These are phyloP conservation scores for Dyspetes luteomarginatus DNA, from an alignment of 2,888 invertebrate species.

Conservation along the genomic window DNA sequence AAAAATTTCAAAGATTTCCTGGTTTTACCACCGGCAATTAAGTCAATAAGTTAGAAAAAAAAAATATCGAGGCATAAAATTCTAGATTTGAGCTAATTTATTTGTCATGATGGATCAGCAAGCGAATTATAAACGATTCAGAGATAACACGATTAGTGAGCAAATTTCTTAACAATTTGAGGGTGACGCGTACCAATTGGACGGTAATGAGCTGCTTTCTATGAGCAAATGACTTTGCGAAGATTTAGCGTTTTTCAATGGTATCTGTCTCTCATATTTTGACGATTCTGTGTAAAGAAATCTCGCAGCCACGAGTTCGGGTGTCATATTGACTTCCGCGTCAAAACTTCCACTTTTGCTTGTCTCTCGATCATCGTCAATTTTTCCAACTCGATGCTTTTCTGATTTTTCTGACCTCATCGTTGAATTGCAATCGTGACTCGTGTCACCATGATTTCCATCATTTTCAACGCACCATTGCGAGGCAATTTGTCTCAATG, in stretches of 20 bases:
- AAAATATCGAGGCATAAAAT: too few relatives aligned
- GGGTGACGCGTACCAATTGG: conserved; percentile 44
- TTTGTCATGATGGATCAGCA: not conserved
- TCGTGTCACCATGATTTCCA: conserved; percentile 68
- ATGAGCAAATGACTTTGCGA: conserved; percentile 44
- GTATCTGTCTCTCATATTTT: conserved; percentile 32
- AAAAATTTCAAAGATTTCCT: conserved; percentile 36
- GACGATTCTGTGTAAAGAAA: conserved; percentile 58
- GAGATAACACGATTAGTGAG: not conserved
- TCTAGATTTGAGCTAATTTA: not conserved
- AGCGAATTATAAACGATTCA: not conserved
- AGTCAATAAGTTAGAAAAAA: too few relatives aligned
- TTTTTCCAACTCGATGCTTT: not conserved
- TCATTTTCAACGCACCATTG: conserved; percentile 77
- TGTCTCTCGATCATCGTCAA: not conserved
- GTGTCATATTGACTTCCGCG: conserved; percentile 72
- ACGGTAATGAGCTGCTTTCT: conserved; percentile 57
- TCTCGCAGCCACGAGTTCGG: conserved; percentile 70
- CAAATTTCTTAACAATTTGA: conserved; percentile 1
- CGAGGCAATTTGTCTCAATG: conserved; percentile 80
- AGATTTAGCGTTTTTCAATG: conserved; percentile 1
- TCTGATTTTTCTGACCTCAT: conserved; percentile 8
- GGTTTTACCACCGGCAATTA: too few relatives aligned
- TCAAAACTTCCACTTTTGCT: conserved; percentile 60
- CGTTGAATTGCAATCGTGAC: conserved; percentile 23